These are phyloP conservation scores for Catamblyrhynchus diadema DNA, from an alignment of 2,797 vertebrate species.

Conservation along the genomic window DNA sequence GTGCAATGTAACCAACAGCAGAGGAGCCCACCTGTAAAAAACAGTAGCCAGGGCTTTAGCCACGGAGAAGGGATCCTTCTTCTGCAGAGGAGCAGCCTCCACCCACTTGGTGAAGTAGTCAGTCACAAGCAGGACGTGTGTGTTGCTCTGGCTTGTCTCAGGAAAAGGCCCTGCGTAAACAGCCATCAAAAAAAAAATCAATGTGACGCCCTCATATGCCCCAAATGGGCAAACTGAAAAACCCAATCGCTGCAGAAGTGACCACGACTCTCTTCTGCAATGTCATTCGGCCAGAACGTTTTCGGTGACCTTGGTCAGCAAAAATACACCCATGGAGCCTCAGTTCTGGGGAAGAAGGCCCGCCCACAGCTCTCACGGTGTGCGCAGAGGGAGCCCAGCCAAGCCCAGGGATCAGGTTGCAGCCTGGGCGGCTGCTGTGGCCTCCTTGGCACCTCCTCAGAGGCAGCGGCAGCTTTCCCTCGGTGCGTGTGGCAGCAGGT, in stretches of 20 bases:
- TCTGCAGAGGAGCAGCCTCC: constrained; percentile 84
- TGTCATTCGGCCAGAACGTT: background rate
- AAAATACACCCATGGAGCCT: background rate
- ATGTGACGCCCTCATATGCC: background rate
- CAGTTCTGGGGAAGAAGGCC: background rate
- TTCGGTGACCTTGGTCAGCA: constrained; percentile 11
- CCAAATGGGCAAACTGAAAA: background rate
- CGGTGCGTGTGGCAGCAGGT: background rate
- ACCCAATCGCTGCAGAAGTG: background rate
- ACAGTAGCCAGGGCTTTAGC: constrained; percentile 82
- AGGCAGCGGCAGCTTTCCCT: background rate
- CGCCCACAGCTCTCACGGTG: background rate
- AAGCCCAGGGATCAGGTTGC: background rate
- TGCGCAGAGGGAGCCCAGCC: background rate
- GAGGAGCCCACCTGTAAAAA: constrained; percentile 81
- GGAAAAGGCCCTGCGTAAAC: constrained; percentile 83
- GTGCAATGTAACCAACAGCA: background rate
- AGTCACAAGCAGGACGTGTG: constrained; percentile 76
- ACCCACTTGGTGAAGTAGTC: constrained; percentile 92
- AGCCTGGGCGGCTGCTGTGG: background rate
- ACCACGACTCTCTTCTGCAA: background rate
- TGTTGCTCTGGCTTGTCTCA: constrained; percentile 79
- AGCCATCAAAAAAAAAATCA: background rate
- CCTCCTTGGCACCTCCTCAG: background rate
- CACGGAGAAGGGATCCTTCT: constrained; percentile 79